Conservation (phyloP, 2,888 invertebrate genomes). For the Lampropteryx suffumata region DNA sequence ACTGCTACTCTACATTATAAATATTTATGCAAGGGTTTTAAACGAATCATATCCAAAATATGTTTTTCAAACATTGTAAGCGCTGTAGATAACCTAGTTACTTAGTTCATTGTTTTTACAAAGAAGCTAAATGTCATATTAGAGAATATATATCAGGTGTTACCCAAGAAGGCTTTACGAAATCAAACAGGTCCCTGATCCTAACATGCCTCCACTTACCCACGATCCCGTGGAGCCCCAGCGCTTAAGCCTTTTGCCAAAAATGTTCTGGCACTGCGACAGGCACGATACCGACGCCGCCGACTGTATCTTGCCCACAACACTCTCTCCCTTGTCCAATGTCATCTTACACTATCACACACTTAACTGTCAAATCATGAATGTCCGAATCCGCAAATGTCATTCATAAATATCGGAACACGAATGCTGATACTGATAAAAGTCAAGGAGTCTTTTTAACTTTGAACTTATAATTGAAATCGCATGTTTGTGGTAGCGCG, state of each 20-base stretch:
- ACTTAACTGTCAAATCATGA: conserved; percentile 13
- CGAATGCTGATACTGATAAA: conserved; percentile 7
- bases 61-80: too few species aligned
- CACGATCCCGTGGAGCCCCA: conserved; percentile 90
- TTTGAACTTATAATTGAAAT: conserved; percentile 12
- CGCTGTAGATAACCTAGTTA: too few species aligned
- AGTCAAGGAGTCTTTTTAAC: conserved; percentile 18
- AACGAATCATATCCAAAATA: too few species aligned
- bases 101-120: too few species aligned
- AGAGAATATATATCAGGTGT: too few species aligned
- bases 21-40: too few species aligned
- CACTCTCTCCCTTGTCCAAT: conserved; percentile 74
- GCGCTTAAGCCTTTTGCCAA: conserved; percentile 85
- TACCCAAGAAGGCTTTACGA: too few species aligned
- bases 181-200: background rate
- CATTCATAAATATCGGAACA: conserved; percentile 10
- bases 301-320: conserved; percentile 75
- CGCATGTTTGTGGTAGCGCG: conserved; percentile 31
- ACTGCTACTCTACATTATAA: too few species aligned
- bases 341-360: conserved; percentile 67
- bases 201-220: conserved; percentile 72
- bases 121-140: too few species aligned
- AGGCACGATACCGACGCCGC: conserved; percentile 78
- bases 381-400: conserved; percentile 18
- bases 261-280: conserved; percentile 85